Evolutionary conservation across 1,140 invertebrate genomes (phyloP).

Genomic region (Temnothorax curvispinosus): DNA sequence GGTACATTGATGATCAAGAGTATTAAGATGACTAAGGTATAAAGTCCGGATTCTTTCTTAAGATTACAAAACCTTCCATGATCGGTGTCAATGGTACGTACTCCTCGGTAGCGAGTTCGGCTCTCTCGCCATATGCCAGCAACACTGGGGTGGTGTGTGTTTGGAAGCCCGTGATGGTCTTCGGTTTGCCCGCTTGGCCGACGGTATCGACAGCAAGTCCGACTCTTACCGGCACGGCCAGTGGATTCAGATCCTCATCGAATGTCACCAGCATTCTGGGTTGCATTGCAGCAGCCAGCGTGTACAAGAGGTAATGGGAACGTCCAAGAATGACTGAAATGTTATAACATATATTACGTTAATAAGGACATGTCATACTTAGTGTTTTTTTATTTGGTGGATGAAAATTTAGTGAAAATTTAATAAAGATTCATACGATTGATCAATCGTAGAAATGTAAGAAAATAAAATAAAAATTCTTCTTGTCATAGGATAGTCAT

Average conservation of each 20-base stretch:
- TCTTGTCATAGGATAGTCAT: not conserved
- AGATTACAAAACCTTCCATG: slow-evolving; percentile 99
- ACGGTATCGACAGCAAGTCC: slow-evolving; percentile 99
- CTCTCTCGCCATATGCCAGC: slow-evolving; percentile 98
- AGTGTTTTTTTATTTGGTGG: not conserved
- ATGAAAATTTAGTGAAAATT: not conserved
- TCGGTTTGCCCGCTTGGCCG: slow-evolving; percentile 99
- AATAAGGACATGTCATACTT: slow-evolving; percentile 2
- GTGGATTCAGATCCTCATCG: slow-evolving; percentile 96
- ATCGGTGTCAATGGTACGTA: slow-evolving; percentile 97
- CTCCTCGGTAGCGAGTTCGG: slow-evolving; percentile 99
- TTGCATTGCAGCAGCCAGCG: slow-evolving; percentile 98
- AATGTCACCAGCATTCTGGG: slow-evolving; percentile 99
- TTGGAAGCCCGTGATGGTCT: slow-evolving; percentile 99
- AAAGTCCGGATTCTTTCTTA: slow-evolving; percentile 96
- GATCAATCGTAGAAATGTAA: not conserved
- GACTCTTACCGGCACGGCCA: slow-evolving; percentile 98
- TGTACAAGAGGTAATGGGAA: slow-evolving; percentile 98
- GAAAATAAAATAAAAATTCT: slow-evolving; percentile 15
- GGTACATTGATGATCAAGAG: slow-evolving; percentile 10
- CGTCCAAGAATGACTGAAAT: slow-evolving; percentile 95
- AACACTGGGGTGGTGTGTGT: slow-evolving; percentile 99
- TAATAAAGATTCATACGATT: not conserved
- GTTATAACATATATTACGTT: slow-evolving; percentile 12
- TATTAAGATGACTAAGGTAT: slow-evolving; percentile 78